A percentile compares a stretch with the other conserved stretches of the same genome.
These are phyloP conservation scores for Papilio helenus DNA, from an alignment of 1,140 invertebrate species.

Conservation along the genomic window DNA sequence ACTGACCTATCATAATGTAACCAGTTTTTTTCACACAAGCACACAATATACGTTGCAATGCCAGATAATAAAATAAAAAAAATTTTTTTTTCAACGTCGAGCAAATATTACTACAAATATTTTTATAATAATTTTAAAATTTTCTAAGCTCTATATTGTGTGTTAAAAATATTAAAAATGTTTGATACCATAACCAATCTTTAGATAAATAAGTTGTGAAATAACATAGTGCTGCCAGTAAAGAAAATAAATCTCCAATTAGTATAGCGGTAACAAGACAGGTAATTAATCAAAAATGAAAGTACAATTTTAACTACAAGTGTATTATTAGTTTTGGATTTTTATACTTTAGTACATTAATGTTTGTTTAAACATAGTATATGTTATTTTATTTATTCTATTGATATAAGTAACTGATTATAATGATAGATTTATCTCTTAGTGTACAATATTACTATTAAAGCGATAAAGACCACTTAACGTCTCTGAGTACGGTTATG, in stretches of 20 bases:
- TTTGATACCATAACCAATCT: neutral
- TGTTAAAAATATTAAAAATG: too few relatives aligned
- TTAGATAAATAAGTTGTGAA: neutral
- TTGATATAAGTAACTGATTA: neutral
- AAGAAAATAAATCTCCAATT: neutral
- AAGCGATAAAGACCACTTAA: neutral
- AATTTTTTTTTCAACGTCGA: too few relatives aligned
- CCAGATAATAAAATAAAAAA: too few relatives aligned
- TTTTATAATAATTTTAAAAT: too few relatives aligned
- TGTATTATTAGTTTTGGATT: neutral
- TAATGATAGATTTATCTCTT: neutral
- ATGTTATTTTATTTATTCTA: neutral
- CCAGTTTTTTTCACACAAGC: neutral
- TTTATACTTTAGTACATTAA: neutral
- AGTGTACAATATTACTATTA: neutral
- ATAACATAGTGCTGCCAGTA: neutral
- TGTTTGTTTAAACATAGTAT: neutral
- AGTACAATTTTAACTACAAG: neutral
- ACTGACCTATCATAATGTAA: constrained; percentile 30
- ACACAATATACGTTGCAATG: neutral
- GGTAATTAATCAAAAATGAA: constrained; percentile 18
- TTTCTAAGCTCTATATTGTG: too few relatives aligned
- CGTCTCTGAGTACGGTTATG: neutral
- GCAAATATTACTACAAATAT: too few relatives aligned
- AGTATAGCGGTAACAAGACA: neutral